Conservation (phyloP, 2,113 vertebrate genomes). For the Plecturocebus donacophilus region DNA sequence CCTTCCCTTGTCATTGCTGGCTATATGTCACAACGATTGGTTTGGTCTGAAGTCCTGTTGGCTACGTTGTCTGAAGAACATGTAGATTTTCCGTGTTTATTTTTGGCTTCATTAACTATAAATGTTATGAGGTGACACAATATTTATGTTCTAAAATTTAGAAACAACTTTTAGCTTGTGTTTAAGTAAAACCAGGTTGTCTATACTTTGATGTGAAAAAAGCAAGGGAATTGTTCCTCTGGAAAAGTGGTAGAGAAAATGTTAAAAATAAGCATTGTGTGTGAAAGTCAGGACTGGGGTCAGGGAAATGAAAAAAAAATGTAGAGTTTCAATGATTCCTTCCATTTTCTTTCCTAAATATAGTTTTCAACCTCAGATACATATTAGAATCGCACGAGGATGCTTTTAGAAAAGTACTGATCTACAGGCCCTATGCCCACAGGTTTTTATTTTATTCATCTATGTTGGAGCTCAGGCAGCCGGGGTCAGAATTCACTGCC, state of each 20-base stretch:
- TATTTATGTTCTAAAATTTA: constrained; percentile 10
- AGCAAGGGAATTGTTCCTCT: constrained; percentile 27
- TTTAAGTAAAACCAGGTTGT: constrained; percentile 44
- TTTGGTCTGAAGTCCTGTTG: not conserved
- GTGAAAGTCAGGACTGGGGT: not conserved
- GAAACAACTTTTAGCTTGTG: not conserved
- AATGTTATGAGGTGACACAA: not conserved
- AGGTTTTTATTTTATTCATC: constrained; percentile 12
- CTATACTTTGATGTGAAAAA: constrained; percentile 43
- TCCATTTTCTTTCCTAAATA: constrained; percentile 2
- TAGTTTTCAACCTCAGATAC: not conserved
- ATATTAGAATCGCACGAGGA: not conserved
- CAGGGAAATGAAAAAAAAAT: not conserved
- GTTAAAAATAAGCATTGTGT: not conserved
- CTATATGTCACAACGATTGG: not conserved
- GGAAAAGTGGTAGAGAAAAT: constrained; percentile 24
- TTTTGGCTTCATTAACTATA: constrained; percentile 22
- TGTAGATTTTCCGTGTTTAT: not conserved
- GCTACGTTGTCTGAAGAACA: not conserved
- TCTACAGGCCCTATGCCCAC: not conserved
- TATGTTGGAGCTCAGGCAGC: not conserved
- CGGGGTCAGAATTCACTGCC: not conserved
- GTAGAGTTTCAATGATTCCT: not conserved
- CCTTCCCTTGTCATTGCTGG: not conserved
- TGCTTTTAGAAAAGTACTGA: not conserved